Evolutionary conservation across 2,797 vertebrate species (phyloP), one percentile per base, ranked within the genome.

Genomic region (Onychomys torridus): DNA sequence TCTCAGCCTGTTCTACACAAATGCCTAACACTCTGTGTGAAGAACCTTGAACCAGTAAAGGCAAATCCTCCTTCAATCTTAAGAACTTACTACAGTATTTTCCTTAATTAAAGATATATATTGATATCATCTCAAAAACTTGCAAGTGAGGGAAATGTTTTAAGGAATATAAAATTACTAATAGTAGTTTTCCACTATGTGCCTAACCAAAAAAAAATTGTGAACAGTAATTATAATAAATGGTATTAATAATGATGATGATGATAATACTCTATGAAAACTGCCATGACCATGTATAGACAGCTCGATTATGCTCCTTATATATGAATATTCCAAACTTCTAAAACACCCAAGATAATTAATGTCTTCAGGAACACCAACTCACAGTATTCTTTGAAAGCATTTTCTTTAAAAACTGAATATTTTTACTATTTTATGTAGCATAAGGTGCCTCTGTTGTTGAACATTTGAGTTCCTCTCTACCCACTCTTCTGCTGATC

Each of bases 1-100:
- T 25, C 34, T 93, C 57, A 12, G 46, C 7, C 19, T 73, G 67
- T 91, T 71, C 25, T 17, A 81, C 2, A 10, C 9, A 57, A 17
- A 23, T 67, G 2, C 0, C 4, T 1, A 11, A 71, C 37, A 63
- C 25, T 75, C 43, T n/a, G 2, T 10, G 10, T 59, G 2, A 1
- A 11, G 71, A 67, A 61, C 3, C 3, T 11, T 89, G 52, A 17
- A 5, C 4, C 61, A 0, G 21, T 27, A 40, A 27, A 32, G 0
- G 10, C 65, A 84, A 59, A 61, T 0, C 11, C 16, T 40, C 37
- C 14, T 78, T 37, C 32, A 55, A 13, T 34, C 29, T 83, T 43
- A n/a, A 84, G 19, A 25, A 67, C 40, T 57, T 40, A 49, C 4
- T 84, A 12, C 0, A 37, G 8, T n/a, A 17, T 71, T 59, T 46